Conservation (phyloP, 2,797 vertebrate species). For the Diplodus sargus region DNA sequence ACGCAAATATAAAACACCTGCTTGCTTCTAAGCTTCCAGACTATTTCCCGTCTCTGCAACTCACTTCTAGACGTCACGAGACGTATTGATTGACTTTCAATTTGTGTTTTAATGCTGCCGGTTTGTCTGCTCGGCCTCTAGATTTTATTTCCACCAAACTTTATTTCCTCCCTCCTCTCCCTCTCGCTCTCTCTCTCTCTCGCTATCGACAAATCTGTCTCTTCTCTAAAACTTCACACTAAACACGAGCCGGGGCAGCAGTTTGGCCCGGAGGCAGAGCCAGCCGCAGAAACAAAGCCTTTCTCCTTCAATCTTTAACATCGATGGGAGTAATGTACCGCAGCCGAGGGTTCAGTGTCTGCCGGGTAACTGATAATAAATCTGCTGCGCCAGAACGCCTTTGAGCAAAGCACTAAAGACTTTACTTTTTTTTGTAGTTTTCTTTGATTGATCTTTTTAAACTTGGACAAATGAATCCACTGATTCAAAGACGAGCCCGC, state of each 20-base stretch:
- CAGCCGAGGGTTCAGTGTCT: conserved; percentile 14
- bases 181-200: neutral
- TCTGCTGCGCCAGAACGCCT: conserved; percentile 8
- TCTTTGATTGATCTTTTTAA: conserved; percentile 42
- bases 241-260: neutral
- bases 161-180: neutral
- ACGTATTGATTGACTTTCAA: conserved; percentile 13
- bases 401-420: conserved; percentile 33
- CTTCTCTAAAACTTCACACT: conserved; percentile 24
- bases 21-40: neutral
- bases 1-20: neutral
- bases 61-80: neutral
- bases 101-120: neutral
- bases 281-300: conserved; percentile 20
- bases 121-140: neutral
- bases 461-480: neutral
- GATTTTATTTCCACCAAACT: neutral
- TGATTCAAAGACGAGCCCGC: conserved; percentile 7
- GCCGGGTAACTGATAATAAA: conserved; percentile 25
- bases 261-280: conserved; percentile 12
- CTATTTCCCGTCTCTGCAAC: neutral
- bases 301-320: conserved; percentile 24
- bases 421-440: conserved; percentile 13
- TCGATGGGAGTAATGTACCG: conserved; percentile 32
- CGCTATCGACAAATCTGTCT: conserved; percentile 20